phyloP scores from a whole-genome alignment of 2,797 vertebrate genomes.

The Hypotaenidia philippensis region DNA sequence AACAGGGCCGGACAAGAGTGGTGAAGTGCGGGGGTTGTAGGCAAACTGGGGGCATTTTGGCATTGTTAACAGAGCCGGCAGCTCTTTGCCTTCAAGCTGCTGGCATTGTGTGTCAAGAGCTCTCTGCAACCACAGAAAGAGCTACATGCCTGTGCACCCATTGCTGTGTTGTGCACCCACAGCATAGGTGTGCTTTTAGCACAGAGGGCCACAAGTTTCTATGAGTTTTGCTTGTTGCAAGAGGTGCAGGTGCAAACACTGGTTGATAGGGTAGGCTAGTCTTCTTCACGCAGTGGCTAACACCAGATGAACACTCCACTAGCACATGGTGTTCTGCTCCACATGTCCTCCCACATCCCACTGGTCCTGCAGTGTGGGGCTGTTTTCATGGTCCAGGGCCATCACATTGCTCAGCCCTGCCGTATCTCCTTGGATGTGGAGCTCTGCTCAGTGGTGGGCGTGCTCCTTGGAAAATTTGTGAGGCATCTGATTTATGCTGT shows the following conservation, averaged over 20 bases:
- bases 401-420: not conserved
- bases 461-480: not conserved
- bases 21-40: not conserved
- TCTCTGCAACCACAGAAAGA: not conserved
- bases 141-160: not conserved
- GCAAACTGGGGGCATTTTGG: not conserved
- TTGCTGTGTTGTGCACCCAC: not conserved
- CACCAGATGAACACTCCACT: not conserved
- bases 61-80: not conserved
- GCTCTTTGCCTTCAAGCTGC: not conserved
- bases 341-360: not conserved
- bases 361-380: not conserved
- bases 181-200: not conserved
- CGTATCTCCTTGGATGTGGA: accelerated
- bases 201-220: not conserved
- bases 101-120: not conserved
- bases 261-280: not conserved
- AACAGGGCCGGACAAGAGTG: not conserved
- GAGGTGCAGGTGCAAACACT: not conserved
- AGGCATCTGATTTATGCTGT: not conserved
- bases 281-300: not conserved
- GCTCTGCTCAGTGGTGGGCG: not conserved
- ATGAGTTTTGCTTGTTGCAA: not conserved
- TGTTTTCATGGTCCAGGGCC: not conserved
- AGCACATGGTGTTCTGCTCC: not conserved